These are phyloP conservation scores for Sphaeramia orbicularis DNA, from an alignment of 2,797 vertebrate species.

Conservation along the genomic window DNA sequence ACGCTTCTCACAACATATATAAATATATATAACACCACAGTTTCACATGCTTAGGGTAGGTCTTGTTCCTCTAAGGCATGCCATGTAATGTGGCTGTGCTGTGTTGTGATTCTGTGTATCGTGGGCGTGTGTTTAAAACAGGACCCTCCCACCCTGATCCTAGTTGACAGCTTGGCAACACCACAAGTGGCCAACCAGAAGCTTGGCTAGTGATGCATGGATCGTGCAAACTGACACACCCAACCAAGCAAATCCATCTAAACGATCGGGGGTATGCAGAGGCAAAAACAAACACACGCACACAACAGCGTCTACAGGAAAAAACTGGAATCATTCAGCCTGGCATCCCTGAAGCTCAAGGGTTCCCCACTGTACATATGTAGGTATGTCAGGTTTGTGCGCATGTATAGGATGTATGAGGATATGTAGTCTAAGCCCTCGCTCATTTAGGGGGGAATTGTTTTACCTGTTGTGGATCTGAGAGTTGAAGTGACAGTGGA, in stretches of 20 bases:
- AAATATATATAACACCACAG: slow-evolving; percentile 71
- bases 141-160: slow-evolving; percentile 57
- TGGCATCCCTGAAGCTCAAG: slow-evolving; percentile 86
- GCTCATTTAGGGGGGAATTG: slow-evolving; percentile 74
- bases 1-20: slow-evolving; percentile 59
- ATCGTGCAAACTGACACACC: slow-evolving; percentile 80
- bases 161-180: slow-evolving; percentile 59
- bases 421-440: slow-evolving; percentile 86
- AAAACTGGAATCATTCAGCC: slow-evolving; percentile 79
- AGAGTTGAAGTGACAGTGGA: slow-evolving; percentile 92
- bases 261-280: slow-evolving; percentile 75
- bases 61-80: slow-evolving; percentile 76
- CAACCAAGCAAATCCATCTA: slow-evolving; percentile 71
- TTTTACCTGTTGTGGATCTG: slow-evolving; percentile 93
- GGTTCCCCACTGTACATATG: slow-evolving; percentile 91
- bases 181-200: slow-evolving; percentile 71
- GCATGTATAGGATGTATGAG: slow-evolving; percentile 85
- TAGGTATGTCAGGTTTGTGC: slow-evolving; percentile 79
- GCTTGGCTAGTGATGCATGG: slow-evolving; percentile 77
- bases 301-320: slow-evolving; percentile 72
- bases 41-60: slow-evolving; percentile 80
- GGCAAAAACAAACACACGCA: slow-evolving; percentile 70
- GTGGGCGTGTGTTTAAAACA: slow-evolving; percentile 48
- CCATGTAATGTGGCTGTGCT: slow-evolving; percentile 73
- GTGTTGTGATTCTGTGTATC: slow-evolving; percentile 56